Conservation (phyloP, 2,113 vertebrate species). For the Coturnix japonica region DNA sequence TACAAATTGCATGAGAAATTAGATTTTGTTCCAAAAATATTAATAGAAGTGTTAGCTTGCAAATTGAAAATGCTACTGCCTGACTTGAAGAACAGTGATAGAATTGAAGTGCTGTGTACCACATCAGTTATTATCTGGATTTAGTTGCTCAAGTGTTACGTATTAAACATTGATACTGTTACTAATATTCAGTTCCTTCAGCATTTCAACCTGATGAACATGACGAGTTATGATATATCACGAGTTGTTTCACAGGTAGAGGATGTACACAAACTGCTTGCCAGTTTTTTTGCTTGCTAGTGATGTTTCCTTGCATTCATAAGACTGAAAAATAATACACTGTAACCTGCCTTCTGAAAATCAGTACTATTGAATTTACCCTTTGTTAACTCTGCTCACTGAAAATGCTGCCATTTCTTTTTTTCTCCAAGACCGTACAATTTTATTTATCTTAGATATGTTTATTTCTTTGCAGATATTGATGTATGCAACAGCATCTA, state of each 20-base stretch:
- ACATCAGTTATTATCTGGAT: not conserved
- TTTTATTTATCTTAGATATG: not conserved
- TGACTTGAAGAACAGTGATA: not conserved
- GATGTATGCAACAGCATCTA: not conserved
- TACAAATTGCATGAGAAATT: not conserved
- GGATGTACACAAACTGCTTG: not conserved
- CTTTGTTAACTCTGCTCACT: not conserved
- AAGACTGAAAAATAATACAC: not conserved
- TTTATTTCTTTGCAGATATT: constrained; percentile 35
- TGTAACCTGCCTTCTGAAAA: not conserved
- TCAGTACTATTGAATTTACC: not conserved
- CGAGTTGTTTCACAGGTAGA: not conserved
- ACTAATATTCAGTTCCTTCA: not conserved
- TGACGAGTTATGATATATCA: not conserved
- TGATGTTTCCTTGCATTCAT: not conserved
- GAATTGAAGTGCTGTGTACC: not conserved
- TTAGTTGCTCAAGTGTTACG: not conserved
- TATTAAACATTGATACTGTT: not conserved
- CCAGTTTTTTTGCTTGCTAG: not conserved
- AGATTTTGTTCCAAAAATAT: not conserved
- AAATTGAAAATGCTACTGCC: not conserved
- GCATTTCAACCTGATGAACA: not conserved
- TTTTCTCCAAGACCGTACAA: not conserved
- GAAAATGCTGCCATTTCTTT: not conserved
- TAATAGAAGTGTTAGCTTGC: not conserved